Percentiles rank a stretch among this genome's conserved stretches.
phyloP scores from a whole-genome alignment of 2,888 invertebrate species.

The Pyrochroa serraticornis region DNA sequence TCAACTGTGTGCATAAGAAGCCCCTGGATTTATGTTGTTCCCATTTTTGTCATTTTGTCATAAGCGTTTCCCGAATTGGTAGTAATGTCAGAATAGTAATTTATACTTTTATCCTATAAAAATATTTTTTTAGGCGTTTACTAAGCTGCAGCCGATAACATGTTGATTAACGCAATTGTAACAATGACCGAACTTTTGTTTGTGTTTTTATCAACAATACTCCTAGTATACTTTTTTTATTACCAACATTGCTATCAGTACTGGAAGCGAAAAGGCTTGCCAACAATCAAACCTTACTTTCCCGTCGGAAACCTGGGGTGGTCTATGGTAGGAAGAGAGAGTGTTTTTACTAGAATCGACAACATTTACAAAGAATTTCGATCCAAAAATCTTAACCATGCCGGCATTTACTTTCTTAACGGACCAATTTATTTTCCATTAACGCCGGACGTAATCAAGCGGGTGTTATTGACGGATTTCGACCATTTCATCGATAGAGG shows the following conservation, averaged over 20 bases:
- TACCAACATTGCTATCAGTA: conserved; percentile 18
- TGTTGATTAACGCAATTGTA: background rate
- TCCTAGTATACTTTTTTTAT: conserved; percentile 1
- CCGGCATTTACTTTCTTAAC: conserved; percentile 18
- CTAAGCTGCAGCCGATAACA: too few relatives aligned
- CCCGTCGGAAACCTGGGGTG: conserved; percentile 14
- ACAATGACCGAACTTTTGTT: background rate
- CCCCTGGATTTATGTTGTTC: too few relatives aligned
- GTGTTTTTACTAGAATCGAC: conserved; percentile 1
- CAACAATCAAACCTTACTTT: conserved; percentile 2
- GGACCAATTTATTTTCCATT: conserved; percentile 18
- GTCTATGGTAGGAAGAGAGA: conserved; percentile 8
- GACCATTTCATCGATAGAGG: conserved; percentile 21
- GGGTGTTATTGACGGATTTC: conserved; percentile 13
- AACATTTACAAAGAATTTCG: conserved; percentile 18
- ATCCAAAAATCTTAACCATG: conserved; percentile 10
- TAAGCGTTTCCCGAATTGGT: too few relatives aligned
- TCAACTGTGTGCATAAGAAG: too few relatives aligned
- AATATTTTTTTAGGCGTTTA: too few relatives aligned
- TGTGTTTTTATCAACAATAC: background rate
- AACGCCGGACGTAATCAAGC: conserved; percentile 13
- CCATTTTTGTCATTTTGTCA: too few relatives aligned
- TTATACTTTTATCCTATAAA: too few relatives aligned
- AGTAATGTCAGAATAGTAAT: too few relatives aligned
- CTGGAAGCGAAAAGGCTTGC: conserved; percentile 10